A percentile compares a stretch with the other conserved stretches of the same genome.
phyloP scores from a whole-genome alignment of 2,888 invertebrate genomes.

The Capitulum mitella region DNA sequence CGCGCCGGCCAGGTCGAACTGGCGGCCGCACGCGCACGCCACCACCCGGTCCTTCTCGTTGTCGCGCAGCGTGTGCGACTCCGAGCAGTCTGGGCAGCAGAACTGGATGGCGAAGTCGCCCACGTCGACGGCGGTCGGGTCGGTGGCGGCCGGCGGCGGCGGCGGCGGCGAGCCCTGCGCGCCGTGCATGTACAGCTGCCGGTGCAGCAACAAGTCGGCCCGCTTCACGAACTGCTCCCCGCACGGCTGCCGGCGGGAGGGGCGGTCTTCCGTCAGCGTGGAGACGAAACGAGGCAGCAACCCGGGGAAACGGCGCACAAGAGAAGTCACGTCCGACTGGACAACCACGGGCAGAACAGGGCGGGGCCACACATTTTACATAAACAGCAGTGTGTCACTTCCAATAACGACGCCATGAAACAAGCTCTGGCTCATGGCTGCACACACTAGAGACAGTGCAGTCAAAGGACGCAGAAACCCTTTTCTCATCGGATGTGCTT shows the following conservation, averaged over 20 bases:
- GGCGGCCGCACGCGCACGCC: background rate
- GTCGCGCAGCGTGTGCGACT: background rate
- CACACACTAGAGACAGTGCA: too few species aligned
- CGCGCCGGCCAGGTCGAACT: background rate
- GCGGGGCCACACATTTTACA: too few species aligned
- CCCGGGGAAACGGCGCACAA: too few species aligned
- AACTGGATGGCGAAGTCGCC: slow-evolving; percentile 11
- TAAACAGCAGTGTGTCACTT: too few species aligned
- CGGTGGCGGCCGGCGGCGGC: background rate
- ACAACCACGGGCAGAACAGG: too few species aligned
- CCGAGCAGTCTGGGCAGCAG: background rate
- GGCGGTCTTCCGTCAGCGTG: too few species aligned
- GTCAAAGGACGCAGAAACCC: too few species aligned
- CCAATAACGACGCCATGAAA: too few species aligned
- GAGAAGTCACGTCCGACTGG: too few species aligned
- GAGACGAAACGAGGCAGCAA: too few species aligned
- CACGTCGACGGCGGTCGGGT: background rate
- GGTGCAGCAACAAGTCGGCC: slow-evolving; percentile 6
- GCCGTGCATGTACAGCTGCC: slow-evolving; percentile 23
- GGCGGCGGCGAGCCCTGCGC: slow-evolving; percentile 9
- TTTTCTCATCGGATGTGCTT: too few species aligned
- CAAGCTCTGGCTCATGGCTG: too few species aligned
- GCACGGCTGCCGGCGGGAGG: background rate
- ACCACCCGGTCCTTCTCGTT: background rate
- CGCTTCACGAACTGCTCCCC: slow-evolving; percentile 19